A percentile compares a stretch with the other conserved stretches of the same genome.
Evolutionary conservation across 2,888 invertebrate species (phyloP).

Genomic region (Fabriciana adippe): DNA sequence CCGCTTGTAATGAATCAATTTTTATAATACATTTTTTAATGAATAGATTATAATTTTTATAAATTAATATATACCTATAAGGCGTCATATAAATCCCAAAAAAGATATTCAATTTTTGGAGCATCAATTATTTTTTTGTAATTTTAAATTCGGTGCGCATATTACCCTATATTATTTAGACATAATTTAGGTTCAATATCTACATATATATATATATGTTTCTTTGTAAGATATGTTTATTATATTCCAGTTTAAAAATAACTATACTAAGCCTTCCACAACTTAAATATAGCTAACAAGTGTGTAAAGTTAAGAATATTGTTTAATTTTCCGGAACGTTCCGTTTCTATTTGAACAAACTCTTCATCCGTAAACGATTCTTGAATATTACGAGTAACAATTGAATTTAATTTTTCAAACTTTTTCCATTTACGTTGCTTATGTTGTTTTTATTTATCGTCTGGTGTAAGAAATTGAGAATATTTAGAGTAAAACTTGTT

Average conservation of each 20-base stretch:
- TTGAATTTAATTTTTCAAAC: conserved; percentile 44
- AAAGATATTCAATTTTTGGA: background rate
- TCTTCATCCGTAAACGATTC: conserved; percentile 29
- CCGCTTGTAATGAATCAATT: no score
- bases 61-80: no score
- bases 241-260: background rate
- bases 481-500: background rate
- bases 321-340: conserved; percentile 37
- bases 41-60: no score
- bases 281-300: conserved; percentile 14
- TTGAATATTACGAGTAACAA: conserved; percentile 44
- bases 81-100: background rate
- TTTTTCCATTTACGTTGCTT: conserved; percentile 42
- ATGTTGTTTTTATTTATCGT: conserved; percentile 12
- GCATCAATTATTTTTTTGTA: background rate
- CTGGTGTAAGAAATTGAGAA: background rate
- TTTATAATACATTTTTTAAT: no score
- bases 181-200: background rate
- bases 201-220: no score
- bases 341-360: conserved; percentile 26
- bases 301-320: conserved; percentile 15
- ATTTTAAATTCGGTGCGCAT: background rate
- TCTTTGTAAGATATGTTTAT: background rate
- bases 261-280: background rate
- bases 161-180: no score